Conservation (phyloP, 2,888 invertebrate species). For the Hecatera dysodea region DNA sequence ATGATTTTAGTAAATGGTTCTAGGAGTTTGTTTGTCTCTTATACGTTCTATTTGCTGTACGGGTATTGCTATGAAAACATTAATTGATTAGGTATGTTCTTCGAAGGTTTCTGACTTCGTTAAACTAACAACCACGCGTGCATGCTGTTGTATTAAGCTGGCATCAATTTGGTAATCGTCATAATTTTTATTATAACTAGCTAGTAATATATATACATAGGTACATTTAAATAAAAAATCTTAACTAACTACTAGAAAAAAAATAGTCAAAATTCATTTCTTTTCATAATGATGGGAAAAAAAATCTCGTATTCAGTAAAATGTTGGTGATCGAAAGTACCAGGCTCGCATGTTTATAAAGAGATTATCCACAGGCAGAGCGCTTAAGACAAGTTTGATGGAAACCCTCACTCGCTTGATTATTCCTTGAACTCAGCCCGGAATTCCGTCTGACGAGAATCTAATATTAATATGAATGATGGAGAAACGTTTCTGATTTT, state of each 20-base stretch:
- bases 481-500: constrained; percentile 3
- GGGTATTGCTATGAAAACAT: neutral
- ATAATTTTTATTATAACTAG: no score
- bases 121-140: neutral
- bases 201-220: no score
- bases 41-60: neutral
- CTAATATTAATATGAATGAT: constrained; percentile 11
- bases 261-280: no score
- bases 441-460: constrained; percentile 16
- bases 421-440: neutral
- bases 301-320: no score
- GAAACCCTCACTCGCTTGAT: constrained; percentile 3
- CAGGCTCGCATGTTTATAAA: neutral
- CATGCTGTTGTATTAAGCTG: no score
- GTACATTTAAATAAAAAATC: no score
- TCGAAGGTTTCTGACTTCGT: neutral
- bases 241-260: no score
- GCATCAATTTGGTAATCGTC: neutral
- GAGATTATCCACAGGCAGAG: neutral
- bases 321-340: constrained; percentile 1
- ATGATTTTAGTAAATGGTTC: neutral
- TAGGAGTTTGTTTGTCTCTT: neutral
- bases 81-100: neutral
- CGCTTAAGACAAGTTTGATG: neutral
- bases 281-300: no score